Base-by-base conservation (phyloP, 2,113 vertebrate genomes). In the Romanogobio albipinnatus region DNA sequence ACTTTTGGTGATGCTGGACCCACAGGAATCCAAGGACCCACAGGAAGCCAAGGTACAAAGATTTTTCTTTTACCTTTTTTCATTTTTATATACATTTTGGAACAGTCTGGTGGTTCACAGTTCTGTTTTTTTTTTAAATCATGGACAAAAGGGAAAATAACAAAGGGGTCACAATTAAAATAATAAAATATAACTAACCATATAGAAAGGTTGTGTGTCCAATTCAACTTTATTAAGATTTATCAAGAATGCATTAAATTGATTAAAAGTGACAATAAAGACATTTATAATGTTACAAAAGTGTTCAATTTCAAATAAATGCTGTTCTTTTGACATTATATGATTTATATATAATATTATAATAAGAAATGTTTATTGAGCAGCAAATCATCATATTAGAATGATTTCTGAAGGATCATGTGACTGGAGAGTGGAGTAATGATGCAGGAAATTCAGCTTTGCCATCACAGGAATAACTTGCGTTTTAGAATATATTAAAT, bases 31-130 rank as follows among this genome's bases (percentile, higher is more conserved):
- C 94, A 95, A 77, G 98, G 97, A 86, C 78, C 90, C 74, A 91
- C 93, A 62, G 98, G 98, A 88, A 92, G 93, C 76, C 94, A 96
- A 96, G 97, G 98, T 94, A 15, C 59, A 14, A 51, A 6, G 17
- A 24, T 3, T 29, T 11, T 15, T 24, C n/a, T 49, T 47, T 45
- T 47, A 49, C 73, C 10, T 26, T 4, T 49, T 75, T 29, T 26
- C n/a, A 47, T 39, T 3, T 45, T 22, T 33, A 17, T 29, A 53
- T 51, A 64, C 11, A 47, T 43, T 29, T 62, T n/a, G 19, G 47
- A 51, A 24, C 45, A 29, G 1, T 75, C 17, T 68, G 29, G 15
- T 70, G 33, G 9, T 22, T 22, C 19, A 68, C 29, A 43, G 9
- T 19, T 70, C 1, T 39, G 64, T 68, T 36, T 36, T 68, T 7